Percentiles rank a stretch among this genome's conserved stretches.
phyloP scores from a whole-genome alignment of 2,888 invertebrate species.

The Matsumyia berberina region DNA sequence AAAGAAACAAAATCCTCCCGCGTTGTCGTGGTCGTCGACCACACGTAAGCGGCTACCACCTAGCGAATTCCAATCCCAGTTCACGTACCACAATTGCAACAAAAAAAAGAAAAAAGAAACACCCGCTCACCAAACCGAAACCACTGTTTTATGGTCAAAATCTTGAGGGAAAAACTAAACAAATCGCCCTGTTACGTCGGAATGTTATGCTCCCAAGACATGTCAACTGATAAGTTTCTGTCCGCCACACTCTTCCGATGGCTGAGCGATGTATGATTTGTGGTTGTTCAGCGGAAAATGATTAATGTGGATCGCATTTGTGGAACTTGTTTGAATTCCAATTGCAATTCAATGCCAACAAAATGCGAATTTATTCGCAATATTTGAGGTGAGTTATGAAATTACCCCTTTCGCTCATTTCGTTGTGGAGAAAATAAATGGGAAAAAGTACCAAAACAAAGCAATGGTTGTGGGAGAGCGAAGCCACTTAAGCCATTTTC shows the following conservation, averaged over 20 bases:
- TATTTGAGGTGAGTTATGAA: constrained; percentile 64
- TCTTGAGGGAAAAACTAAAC: constrained; percentile 16
- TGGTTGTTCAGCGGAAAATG: constrained; percentile 19
- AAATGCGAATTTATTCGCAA: constrained; percentile 48
- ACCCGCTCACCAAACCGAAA: not conserved
- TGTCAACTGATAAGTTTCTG: constrained; percentile 66
- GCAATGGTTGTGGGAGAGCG: constrained; percentile 33
- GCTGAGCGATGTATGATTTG: not conserved
- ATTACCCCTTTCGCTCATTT: constrained; percentile 6
- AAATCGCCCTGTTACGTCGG: constrained; percentile 49
- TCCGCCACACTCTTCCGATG: constrained; percentile 2
- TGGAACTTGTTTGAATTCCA: constrained; percentile 64
- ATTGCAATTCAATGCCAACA: constrained; percentile 70
- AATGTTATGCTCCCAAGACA: constrained; percentile 70
- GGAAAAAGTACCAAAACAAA: not conserved
- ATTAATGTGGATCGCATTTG: constrained; percentile 52
- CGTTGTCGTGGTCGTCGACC: constrained; percentile 34
- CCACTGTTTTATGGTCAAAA: constrained; percentile 68
- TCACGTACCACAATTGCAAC: constrained; percentile 57
- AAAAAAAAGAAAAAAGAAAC: constrained; percentile 31
- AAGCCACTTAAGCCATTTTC: constrained; percentile 11
- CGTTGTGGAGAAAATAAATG: constrained; percentile 9
- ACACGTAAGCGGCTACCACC: constrained; percentile 40
- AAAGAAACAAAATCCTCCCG: constrained; percentile 43
- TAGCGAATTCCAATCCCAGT: constrained; percentile 61